Conservation (phyloP, 2,888 invertebrate species). For the Stenichneumon culpator region DNA sequence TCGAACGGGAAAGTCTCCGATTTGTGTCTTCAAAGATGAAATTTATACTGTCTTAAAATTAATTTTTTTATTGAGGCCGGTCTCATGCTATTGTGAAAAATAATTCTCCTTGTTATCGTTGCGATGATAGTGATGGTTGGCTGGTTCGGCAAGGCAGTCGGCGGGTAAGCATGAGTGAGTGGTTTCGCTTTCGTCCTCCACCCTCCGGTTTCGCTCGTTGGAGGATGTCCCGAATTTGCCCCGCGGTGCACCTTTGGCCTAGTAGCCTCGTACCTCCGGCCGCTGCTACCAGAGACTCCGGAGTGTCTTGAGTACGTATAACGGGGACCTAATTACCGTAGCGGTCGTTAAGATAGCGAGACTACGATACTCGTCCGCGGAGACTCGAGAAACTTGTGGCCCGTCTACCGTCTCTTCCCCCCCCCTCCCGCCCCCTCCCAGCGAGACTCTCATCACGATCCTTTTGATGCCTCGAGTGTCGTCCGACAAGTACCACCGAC, state of each 20-base stretch:
- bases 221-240: conserved; percentile 48
- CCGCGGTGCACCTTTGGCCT: conserved; percentile 40
- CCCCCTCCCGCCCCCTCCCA: conserved; percentile 13
- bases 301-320: conserved; percentile 64
- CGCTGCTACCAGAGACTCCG: conserved; percentile 48
- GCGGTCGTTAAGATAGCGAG: conserved; percentile 69
- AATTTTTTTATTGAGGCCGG: neutral
- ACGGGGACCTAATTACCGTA: conserved; percentile 70
- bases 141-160: conserved; percentile 13
- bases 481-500: conserved; percentile 46
- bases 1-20: too few species aligned
- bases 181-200: conserved; percentile 35
- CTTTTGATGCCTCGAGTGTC: conserved; percentile 62
- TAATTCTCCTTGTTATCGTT: conserved; percentile 28
- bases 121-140: conserved; percentile 17
- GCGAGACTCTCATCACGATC: conserved; percentile 50
- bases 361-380: conserved; percentile 51
- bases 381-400: conserved; percentile 64
- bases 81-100: neutral
- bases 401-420: conserved; percentile 22
- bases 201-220: conserved; percentile 5
- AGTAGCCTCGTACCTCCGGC: conserved; percentile 51
- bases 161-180: conserved; percentile 40
- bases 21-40: too few species aligned
- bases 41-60: neutral